phyloP scores from a whole-genome alignment of 2,888 invertebrate genomes.

The Euspilapteryx auroguttella region DNA sequence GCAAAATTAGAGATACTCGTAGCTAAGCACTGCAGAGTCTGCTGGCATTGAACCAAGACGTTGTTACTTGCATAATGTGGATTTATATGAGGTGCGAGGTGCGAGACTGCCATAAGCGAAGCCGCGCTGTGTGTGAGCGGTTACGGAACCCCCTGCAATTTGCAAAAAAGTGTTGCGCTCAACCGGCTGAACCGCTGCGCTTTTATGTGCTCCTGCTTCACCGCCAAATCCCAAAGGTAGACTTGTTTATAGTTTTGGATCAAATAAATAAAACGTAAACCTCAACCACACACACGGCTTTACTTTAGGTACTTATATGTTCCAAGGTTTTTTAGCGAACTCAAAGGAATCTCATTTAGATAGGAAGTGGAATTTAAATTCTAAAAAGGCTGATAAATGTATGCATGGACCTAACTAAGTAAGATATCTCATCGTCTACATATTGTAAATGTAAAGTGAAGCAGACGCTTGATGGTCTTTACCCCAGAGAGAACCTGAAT shows the following conservation, averaged over 20 bases:
- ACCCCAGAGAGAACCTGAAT: constrained; percentile 38
- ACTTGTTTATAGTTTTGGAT: constrained; percentile 1
- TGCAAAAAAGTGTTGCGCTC: constrained; percentile 16
- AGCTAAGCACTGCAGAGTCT: constrained; percentile 22
- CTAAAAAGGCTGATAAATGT: too few species aligned
- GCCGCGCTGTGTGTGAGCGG: constrained; percentile 14
- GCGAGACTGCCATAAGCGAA: constrained; percentile 19
- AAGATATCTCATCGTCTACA: too few species aligned
- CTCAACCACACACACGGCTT: not conserved
- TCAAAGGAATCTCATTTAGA: too few species aligned
- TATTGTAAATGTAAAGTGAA: too few species aligned
- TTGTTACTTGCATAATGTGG: constrained; percentile 46
- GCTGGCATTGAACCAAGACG: constrained; percentile 53
- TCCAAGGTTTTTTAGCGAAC: too few species aligned
- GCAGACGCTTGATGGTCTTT: too few species aligned
- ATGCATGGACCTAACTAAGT: too few species aligned
- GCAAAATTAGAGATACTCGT: too few species aligned
- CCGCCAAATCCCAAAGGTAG: constrained; percentile 2
- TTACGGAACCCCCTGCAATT: constrained; percentile 36
- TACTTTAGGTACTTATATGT: not conserved
- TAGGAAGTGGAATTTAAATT: too few species aligned
- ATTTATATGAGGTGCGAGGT: constrained; percentile 28
- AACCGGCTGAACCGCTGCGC: constrained; percentile 4
- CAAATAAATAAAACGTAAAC: not conserved
- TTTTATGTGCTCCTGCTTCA: constrained; percentile 5